phyloP scores from a whole-genome alignment of 2,888 invertebrate genomes.

The Bembecia ichneumoniformis region DNA sequence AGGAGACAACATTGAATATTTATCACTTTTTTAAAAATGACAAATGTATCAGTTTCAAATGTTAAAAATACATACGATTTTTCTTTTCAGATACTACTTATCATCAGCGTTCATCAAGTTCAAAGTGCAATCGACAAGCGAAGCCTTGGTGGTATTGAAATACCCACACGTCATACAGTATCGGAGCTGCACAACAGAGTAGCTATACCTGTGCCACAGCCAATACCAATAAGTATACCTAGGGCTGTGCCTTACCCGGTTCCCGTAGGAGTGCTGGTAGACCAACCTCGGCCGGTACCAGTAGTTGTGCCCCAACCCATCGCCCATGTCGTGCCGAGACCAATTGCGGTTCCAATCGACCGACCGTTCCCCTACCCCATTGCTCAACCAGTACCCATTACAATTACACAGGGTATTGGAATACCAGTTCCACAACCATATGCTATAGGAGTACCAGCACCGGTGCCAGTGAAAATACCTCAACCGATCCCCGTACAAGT shows the following conservation, averaged over 20 bases:
- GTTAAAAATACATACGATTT: neutral
- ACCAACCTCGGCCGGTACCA: constrained; percentile 42
- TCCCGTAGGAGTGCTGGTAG: constrained; percentile 57
- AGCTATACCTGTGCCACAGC: constrained; percentile 65
- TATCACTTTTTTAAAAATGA: too few relatives aligned
- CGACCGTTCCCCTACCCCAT: constrained; percentile 70
- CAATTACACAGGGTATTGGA: constrained; percentile 63
- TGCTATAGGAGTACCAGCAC: constrained; percentile 49
- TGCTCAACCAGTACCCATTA: constrained; percentile 66
- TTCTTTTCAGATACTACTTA: constrained; percentile 30
- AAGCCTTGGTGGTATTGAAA: constrained; percentile 5
- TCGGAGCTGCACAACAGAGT: constrained; percentile 63
- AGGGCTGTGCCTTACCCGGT: constrained; percentile 63
- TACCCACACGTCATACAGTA: constrained; percentile 48
- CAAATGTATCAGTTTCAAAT: too few relatives aligned
- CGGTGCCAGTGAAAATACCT: constrained; percentile 48
- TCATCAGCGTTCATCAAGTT: constrained; percentile 17
- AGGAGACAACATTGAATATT: too few relatives aligned
- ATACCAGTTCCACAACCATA: constrained; percentile 71
- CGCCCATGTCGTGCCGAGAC: constrained; percentile 48
- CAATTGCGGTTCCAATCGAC: constrained; percentile 61
- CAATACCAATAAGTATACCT: constrained; percentile 62
- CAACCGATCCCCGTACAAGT: constrained; percentile 39
- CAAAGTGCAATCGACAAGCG: constrained; percentile 14
- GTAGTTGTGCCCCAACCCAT: constrained; percentile 57